These are phyloP conservation scores for Phalacrocorax pelagicus DNA, from an alignment of 2,113 vertebrate genomes.

Conservation along the genomic window DNA sequence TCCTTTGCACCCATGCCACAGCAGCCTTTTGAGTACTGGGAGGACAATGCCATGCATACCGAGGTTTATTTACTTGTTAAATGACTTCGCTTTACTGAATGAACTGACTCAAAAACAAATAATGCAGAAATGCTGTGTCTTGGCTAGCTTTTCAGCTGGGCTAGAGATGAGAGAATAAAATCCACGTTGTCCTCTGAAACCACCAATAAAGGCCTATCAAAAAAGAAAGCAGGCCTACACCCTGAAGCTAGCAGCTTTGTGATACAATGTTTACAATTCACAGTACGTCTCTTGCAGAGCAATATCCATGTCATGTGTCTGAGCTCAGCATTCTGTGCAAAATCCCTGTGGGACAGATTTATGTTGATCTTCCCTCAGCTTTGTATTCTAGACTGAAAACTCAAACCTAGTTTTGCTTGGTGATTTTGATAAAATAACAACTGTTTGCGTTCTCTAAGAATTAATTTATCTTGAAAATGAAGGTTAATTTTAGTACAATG, in stretches of 20 bases:
- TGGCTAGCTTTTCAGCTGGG: background rate
- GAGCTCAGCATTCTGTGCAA: background rate
- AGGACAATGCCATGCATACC: background rate
- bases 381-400: background rate
- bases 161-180: background rate
- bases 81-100: background rate
- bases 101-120: background rate
- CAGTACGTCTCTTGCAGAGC: accelerated
- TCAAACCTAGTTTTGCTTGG: background rate
- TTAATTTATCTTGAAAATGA: background rate
- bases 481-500: background rate
- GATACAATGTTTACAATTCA: background rate
- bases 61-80: background rate
- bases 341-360: background rate
- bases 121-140: background rate
- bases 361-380: background rate
- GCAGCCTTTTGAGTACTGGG: background rate
- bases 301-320: background rate
- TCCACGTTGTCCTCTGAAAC: background rate
- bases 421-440: background rate
- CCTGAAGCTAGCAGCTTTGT: background rate
- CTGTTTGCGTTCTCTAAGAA: background rate
- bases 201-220: background rate
- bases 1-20: background rate
- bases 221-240: background rate